A percentile compares a stretch with the other conserved stretches of the same genome.
Conservation (phyloP, 1,140 invertebrate genomes). For the Hycleus phaleratus region DNA sequence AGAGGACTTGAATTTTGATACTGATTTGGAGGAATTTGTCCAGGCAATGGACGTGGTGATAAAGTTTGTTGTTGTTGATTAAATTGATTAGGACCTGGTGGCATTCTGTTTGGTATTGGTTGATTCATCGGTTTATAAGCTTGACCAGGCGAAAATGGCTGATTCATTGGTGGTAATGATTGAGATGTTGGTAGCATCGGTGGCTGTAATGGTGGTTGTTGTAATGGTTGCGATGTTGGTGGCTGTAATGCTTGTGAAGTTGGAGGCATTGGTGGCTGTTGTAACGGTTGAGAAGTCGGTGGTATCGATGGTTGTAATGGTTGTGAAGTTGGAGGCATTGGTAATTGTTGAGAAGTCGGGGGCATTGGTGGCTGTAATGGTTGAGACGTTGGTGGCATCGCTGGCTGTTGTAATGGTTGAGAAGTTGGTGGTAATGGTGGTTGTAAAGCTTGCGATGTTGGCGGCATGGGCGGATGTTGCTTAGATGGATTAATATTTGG, state of each 20-base stretch:
- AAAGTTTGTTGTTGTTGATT: slow-evolving; percentile 27
- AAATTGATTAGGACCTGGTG: slow-evolving; percentile 18
- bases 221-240: background rate
- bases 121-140: slow-evolving; percentile 28
- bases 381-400: slow-evolving; percentile 9
- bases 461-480: slow-evolving; percentile 16
- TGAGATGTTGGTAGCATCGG: slow-evolving; percentile 4
- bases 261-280: slow-evolving; percentile 13
- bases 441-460: slow-evolving; percentile 4
- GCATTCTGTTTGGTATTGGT: slow-evolving; percentile 23
- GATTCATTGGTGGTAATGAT: slow-evolving; percentile 20
- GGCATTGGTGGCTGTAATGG: slow-evolving; percentile 16
- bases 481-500: background rate
- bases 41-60: slow-evolving; percentile 11
- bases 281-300: background rate
- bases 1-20: slow-evolving; percentile 28
- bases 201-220: slow-evolving; percentile 16
- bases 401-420: background rate
- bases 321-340: slow-evolving; percentile 19
- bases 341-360: background rate
- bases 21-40: slow-evolving; percentile 1
- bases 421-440: background rate
- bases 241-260: no score
- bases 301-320: background rate
- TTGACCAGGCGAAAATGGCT: slow-evolving; percentile 15